Conservation (phyloP, 2,113 vertebrate species). For the Tinamus guttatus region DNA sequence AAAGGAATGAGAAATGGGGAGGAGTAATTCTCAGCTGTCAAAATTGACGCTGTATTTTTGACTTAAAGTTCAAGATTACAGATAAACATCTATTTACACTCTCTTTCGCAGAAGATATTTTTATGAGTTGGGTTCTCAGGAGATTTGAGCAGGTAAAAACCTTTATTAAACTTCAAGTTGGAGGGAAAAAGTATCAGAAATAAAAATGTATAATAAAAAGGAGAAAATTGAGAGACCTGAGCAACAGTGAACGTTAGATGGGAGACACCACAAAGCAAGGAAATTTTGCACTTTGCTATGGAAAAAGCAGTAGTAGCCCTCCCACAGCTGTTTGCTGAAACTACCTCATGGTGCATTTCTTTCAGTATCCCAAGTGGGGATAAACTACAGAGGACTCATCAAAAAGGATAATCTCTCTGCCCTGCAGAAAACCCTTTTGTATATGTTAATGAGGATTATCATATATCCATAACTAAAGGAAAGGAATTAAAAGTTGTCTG, state of each 20-base stretch:
- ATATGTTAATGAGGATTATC: not conserved
- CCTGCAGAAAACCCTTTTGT: accelerated
- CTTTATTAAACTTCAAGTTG: not conserved
- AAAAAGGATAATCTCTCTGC: not conserved
- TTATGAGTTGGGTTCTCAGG: not conserved
- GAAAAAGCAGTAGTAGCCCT: not conserved
- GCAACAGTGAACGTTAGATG: not conserved
- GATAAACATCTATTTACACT: not conserved
- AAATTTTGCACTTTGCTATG: not conserved
- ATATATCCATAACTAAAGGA: not conserved
- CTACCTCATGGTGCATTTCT: not conserved
- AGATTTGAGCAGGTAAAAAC: not conserved
- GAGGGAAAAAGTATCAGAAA: not conserved
- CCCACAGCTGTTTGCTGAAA: not conserved
- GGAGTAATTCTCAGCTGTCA: not conserved
- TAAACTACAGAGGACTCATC: not conserved
- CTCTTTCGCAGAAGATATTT: not conserved
- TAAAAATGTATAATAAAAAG: not conserved
- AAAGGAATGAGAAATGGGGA: not conserved
- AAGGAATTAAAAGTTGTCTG: not conserved
- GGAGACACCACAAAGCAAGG: not conserved
- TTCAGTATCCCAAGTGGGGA: not conserved
- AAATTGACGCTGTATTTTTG: not conserved
- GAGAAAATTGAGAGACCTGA: not conserved
- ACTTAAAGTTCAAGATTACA: not conserved